These are phyloP conservation scores for Diadema setosum DNA, from an alignment of 35 echinoderm and acorn worm genomes.

Conservation along the genomic window DNA sequence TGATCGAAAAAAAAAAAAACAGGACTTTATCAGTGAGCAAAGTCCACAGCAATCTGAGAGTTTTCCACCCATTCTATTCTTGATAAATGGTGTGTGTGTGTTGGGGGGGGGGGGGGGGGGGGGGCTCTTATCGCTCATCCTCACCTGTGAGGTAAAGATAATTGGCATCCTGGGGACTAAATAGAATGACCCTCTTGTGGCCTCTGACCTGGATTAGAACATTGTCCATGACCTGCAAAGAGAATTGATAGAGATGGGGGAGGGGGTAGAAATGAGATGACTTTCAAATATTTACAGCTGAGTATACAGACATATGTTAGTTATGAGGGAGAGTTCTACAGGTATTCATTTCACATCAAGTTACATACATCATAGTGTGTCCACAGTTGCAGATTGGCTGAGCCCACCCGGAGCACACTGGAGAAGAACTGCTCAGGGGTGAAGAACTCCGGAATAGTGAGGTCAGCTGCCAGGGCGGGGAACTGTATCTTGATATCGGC, in stretches of 20 bases:
- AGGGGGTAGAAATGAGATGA: not conserved
- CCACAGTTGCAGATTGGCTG: constrained; percentile 76
- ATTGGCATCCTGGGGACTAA: constrained; percentile 90
- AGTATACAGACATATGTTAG: no score
- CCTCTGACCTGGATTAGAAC: constrained; percentile 91
- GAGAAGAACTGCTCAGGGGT: constrained; percentile 72
- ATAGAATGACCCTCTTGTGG: constrained; percentile 80
- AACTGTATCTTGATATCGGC: constrained; percentile 78
- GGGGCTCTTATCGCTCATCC: no score
- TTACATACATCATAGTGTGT: constrained; percentile 99
- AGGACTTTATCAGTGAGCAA: no score
- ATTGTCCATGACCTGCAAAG: constrained; percentile 93
- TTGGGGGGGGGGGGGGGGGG: no score
- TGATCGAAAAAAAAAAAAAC: no score
- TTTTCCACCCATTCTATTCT: no score
- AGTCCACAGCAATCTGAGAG: no score
- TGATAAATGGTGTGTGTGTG: no score
- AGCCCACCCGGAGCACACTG: constrained; percentile 75
- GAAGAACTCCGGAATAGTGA: constrained; percentile 73
- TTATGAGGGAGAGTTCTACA: not conserved
- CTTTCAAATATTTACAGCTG: no score
- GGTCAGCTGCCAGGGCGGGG: constrained; percentile 68
- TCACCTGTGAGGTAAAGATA: constrained; percentile 93
- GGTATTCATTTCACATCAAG: no score
- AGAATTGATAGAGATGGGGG: not conserved